Base-by-base conservation (phyloP, 2,888 invertebrate species). In the Drosophila setosimentum region DNA sequence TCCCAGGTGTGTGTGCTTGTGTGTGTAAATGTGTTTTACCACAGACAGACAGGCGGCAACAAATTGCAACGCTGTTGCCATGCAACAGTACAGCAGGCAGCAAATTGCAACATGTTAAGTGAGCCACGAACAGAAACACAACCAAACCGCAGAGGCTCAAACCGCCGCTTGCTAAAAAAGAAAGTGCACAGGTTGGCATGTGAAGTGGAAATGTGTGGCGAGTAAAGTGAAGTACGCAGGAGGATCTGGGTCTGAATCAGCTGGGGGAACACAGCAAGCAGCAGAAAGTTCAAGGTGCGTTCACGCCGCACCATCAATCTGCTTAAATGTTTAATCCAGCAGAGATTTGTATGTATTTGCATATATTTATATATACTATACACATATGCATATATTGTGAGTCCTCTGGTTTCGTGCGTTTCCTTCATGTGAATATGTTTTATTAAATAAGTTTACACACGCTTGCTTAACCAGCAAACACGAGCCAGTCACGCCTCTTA, bases 241-340 rank as follows among this genome's bases (percentile, higher is more conserved):
- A 16, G 54, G 54, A 27, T 11, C 18, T 27, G 37, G 27, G 13
- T 37, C n/a, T 27, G 35, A 18, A 29, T 13, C 21, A 29, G 3
- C 50, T 45, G 24, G 2, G 24, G 16, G 16, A 45, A 21, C n/a
- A 8, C 54, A 13, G 37, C 32, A 67, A 13, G 37, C 32, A 67
- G 67, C 55, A 51, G 72, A 80, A 75, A 87, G 89, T 87, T 89
- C 83, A 87, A 89, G 87, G 87, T 83, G 82, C 61, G 69, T 71
- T 72, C 16, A 51, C 61, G 72, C 70, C 83, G 58, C 75, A 76
- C 71, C 89, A 85, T 89, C 87, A 87, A 87, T 89, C 87, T 89
- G 80, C 83, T 83, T 87, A 87, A 87, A 87, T 89, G 87, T 80
- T 87, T 80, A 89, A 89, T 89, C 85, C 89, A 80, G 60, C 80